Evolutionary conservation across 2,888 invertebrate species (phyloP), one percentile per base, ranked within the genome.

Genomic region (Vandiemenella viatica): DNA sequence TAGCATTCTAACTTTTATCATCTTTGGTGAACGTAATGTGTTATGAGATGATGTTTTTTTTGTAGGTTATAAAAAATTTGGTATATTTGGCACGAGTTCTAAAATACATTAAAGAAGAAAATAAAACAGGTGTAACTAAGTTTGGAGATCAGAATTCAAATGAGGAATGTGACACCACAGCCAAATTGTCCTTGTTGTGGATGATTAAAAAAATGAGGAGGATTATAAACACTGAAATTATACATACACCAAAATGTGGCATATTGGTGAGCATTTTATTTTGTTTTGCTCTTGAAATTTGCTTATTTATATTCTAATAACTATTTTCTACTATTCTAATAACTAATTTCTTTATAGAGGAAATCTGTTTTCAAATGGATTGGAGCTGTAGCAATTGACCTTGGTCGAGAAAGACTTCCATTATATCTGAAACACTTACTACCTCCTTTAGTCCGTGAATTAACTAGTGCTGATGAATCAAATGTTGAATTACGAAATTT

Each of bases 281-380:
- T 20, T 43, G 2, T n/a, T n/a, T n/a, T n/a, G n/a, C n/a, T n/a
- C n/a, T n/a, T n/a, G n/a, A n/a, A n/a, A n/a, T n/a, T n/a, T n/a
- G n/a, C n/a, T n/a, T n/a, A n/a, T n/a, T n/a, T n/a, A n/a, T n/a
- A n/a, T n/a, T n/a, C n/a, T n/a, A n/a, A n/a, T n/a, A n/a, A n/a
- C n/a, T n/a, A n/a, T n/a, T n/a, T n/a, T n/a, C n/a, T n/a, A n/a
- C n/a, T n/a, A n/a, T n/a, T n/a, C n/a, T n/a, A n/a, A n/a, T n/a
- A n/a, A n/a, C n/a, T n/a, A n/a, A n/a, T 57, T 52, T 54, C 46
- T 51, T 68, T 71, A 1, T 65, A 88, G 86, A 74, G 92, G 56
- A 76, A 74, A 26, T 77, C 83, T 58, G 77, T 86, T 42, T 90
- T 91, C 60, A 84, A 87, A 57, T 89, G 84, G 75, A 78, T 87